Conservation (phyloP, 2,797 vertebrate genomes). For the Hippoglossus hippoglossus region DNA sequence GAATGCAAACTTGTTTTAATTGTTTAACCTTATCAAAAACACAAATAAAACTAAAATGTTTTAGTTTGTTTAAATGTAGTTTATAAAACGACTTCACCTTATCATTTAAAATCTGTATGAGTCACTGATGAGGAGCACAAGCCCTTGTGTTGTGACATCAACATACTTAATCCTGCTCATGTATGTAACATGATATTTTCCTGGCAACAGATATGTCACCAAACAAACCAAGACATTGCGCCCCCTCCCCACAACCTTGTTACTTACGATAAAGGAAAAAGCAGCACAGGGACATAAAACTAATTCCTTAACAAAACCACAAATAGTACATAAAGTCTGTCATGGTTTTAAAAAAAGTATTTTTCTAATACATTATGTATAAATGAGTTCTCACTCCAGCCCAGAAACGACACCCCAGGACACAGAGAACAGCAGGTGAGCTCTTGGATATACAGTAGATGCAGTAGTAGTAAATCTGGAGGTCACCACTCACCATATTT, state of each 20-base stretch:
- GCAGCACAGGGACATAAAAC: too few relatives aligned
- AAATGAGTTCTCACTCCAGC: not conserved
- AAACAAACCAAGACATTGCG: not conserved
- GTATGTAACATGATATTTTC: constrained; percentile 5
- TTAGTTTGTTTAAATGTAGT: not conserved
- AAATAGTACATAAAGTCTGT: too few relatives aligned
- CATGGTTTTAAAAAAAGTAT: not conserved
- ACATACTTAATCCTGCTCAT: not conserved
- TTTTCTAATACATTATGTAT: not conserved
- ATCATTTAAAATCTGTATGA: too few relatives aligned
- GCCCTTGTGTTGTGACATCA: not conserved
- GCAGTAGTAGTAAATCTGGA: constrained; percentile 8
- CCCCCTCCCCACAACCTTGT: too few relatives aligned
- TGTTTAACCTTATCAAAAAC: not conserved
- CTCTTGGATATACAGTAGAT: not conserved
- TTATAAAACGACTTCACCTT: not conserved
- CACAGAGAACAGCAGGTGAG: not conserved
- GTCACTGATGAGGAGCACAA: not conserved
- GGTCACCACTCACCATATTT: constrained; percentile 62
- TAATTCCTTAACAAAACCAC: too few relatives aligned
- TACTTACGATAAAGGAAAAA: too few relatives aligned
- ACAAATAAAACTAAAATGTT: not conserved
- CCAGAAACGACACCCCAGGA: not conserved
- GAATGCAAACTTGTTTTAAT: not conserved
- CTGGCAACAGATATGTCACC: not conserved